Conservation (phyloP, 2,888 invertebrate species). For the Rhagonycha fulva region DNA sequence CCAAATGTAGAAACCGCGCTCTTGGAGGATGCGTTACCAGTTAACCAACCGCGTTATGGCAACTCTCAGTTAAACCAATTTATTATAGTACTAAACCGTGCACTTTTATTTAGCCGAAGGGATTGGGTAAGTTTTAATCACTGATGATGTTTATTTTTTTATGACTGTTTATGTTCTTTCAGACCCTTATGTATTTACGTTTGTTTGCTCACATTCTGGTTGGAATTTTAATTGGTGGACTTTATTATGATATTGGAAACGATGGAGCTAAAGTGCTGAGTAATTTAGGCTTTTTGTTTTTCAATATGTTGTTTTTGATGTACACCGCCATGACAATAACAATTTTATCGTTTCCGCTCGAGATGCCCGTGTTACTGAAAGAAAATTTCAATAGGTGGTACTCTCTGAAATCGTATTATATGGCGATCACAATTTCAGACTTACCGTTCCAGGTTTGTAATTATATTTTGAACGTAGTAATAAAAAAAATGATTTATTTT, state of each 20-base stretch:
- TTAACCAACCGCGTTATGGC: slow-evolving; percentile 77
- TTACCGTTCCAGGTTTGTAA: slow-evolving; percentile 91
- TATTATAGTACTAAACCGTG: slow-evolving; percentile 84
- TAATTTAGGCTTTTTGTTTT: slow-evolving; percentile 95
- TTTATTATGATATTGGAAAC: slow-evolving; percentile 95
- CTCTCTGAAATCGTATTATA: slow-evolving; percentile 89
- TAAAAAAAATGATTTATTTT: slow-evolving; percentile 21
- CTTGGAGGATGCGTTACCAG: slow-evolving; percentile 64
- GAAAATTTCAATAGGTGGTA: slow-evolving; percentile 98
- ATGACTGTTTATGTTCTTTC: slow-evolving; percentile 43
- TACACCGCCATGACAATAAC: slow-evolving; percentile 99
- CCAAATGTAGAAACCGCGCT: slow-evolving; percentile 72
- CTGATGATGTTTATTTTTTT: background rate
- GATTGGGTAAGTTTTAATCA: slow-evolving; percentile 73
- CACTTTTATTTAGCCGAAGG: slow-evolving; percentile 81
- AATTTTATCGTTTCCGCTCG: slow-evolving; percentile 94
- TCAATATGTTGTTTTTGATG: slow-evolving; percentile 98
- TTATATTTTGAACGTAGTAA: background rate
- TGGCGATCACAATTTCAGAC: slow-evolving; percentile 95
- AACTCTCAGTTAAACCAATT: slow-evolving; percentile 83
- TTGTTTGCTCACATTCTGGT: slow-evolving; percentile 92
- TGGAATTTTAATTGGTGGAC: slow-evolving; percentile 90
- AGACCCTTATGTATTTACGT: slow-evolving; percentile 95
- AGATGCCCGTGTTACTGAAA: slow-evolving; percentile 92
- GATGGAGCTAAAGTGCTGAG: slow-evolving; percentile 95